Evolutionary conservation across 37 sponge, comb jelly and placozoan species (phyloP), one percentile per base, ranked within the genome.

Genomic region (Trichoplax adhaerens): DNA sequence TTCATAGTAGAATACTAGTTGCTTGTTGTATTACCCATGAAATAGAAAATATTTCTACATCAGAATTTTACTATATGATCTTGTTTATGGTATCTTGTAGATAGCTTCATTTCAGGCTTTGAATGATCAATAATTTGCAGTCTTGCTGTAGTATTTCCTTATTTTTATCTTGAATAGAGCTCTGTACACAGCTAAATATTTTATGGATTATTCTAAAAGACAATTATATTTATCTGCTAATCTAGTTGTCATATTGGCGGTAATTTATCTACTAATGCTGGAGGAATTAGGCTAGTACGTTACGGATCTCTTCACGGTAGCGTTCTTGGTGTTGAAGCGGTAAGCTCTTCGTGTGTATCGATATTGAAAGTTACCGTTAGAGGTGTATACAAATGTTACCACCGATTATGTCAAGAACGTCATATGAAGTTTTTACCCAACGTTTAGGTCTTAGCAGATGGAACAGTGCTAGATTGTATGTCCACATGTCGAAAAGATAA

Each of bases 251-350:
- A 89, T 58, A 86, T 95, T 60, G 98, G 98, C 57, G 98, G 98
- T 1, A 95, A 95, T 72, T 82, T 78, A 3, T 81, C 98, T 5
- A 95, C 98, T 4, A 91, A 95, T 74, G 98, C 98, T 56, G 98
- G 98, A 10, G 98, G 98, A 57, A 72, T 88, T 48, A 62, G 98
- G 65, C 71, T 95, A 51, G 58, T 95, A 62, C 83, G 92, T 5
- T 95, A 91, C 65, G 98, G 98, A 3, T 91, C 93, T 3, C 81
- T 95, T 4, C 89, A 81, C 47, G 92, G 87, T 46, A 91, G 65
- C 57, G 81, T 91, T 3, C 84, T 95, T 57, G 98, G 98, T 5
- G 5, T 95, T 68, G 89, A 91, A 68, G 87, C 71, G 48, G 90
- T 85, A 52, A 58, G 70, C 29, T 29, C 29, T 29, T 29, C 29